Evolutionary conservation across 2,888 invertebrate genomes (phyloP), one percentile per base, ranked within the genome.

Genomic region (Dryococelus australis): DNA sequence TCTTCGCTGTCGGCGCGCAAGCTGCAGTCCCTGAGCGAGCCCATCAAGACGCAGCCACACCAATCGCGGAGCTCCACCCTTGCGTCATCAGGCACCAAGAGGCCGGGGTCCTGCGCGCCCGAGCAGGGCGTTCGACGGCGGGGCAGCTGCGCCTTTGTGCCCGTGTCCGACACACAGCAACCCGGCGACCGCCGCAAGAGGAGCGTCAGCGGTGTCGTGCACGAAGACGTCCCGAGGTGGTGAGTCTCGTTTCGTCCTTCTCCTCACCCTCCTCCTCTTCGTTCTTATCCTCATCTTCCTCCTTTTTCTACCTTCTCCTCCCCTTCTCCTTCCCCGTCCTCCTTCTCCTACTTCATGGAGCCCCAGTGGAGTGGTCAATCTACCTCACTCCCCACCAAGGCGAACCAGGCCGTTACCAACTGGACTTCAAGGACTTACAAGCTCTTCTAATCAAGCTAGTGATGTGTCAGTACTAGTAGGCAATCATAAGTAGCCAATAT

Each of bases 1-100:
- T 99, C 99, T 24, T 99, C 99, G 28, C 99, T 99, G 93, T 98
- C 99, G 13, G 98, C 99, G 28, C 95, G 98, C 91, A 99, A 99
- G 92, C 95, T 99, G 92, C 94, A 99, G 90, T 96, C 99, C 13
- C 94, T 99, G 51, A 97, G 98, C 20, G 97, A 98, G 91, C 96
- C 96, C 24, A 96, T 96, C 86, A 98, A 98, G 92, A 97, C 98
- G 16, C 94, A 97, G 87, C 98, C 97, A 10, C 97, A 97, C 91
- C 97, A 98, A 91, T 97, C 98, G 0, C 95, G 97, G 86, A 95
- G 95, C 90, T 91, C 92, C 79, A 89, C 90, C 13, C 94, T 94
- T 43, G 94, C 93, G 84, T 93, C 94, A 83, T 93, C 94, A 83
- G 95, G 96, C 78, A 95, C 96, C 8, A 94, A 95, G 87, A 91